phyloP scores from a whole-genome alignment of 2,888 invertebrate genomes.

The Tubulanus polymorphus region DNA sequence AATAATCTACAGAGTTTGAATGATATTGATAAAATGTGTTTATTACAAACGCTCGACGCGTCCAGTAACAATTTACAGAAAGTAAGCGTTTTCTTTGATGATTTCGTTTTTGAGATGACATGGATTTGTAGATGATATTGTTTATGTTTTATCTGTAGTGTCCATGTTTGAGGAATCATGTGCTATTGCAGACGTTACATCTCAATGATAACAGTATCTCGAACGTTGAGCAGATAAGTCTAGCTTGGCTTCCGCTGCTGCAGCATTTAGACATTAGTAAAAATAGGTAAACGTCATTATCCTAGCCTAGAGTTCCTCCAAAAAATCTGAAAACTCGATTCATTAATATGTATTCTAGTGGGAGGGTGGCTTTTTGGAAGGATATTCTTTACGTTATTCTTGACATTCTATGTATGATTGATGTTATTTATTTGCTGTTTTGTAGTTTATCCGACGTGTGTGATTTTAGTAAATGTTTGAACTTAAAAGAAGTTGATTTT shows the following conservation, averaged over 20 bases:
- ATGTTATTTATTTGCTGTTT: background rate
- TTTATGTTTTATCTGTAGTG: too few relatives aligned
- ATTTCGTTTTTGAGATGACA: too few relatives aligned
- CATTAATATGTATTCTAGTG: too few relatives aligned
- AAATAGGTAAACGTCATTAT: conserved; percentile 34
- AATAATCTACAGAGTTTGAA: conserved; percentile 41
- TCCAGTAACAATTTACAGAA: conserved; percentile 41
- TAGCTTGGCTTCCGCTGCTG: conserved; percentile 40
- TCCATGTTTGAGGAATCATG: conserved; percentile 40
- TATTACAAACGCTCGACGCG: conserved; percentile 34
- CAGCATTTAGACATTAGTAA: conserved; percentile 28
- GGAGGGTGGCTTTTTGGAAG: background rate
- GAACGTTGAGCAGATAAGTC: conserved; percentile 23
- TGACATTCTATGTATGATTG: background rate
- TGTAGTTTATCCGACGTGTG: conserved; percentile 2
- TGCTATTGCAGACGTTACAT: conserved; percentile 33
- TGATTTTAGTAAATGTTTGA: conserved; percentile 3
- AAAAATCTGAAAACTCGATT: background rate
- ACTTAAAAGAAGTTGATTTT: conserved; percentile 13
- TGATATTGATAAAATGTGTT: conserved; percentile 33
- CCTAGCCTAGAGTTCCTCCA: background rate
- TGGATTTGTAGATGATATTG: too few relatives aligned
- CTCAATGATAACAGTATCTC: conserved; percentile 45
- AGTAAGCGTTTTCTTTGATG: background rate
- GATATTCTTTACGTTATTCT: background rate